Conservation (phyloP, 2,113 vertebrate species). For the Anoplopoma fimbria region DNA sequence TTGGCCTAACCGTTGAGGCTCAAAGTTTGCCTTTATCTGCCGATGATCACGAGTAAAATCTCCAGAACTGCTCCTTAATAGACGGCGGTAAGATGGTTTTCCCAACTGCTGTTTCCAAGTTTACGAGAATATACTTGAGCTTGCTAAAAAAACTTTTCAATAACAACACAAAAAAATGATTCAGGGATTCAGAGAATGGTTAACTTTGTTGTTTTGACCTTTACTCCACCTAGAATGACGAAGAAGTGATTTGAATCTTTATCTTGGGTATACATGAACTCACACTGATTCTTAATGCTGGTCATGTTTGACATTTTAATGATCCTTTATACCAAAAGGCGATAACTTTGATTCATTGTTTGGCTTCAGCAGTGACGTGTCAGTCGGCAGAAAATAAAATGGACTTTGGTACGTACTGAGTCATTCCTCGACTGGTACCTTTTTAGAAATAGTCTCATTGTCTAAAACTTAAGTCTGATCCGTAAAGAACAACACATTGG, state of each 20-base stretch:
- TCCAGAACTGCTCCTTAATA: background rate
- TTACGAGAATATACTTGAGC: background rate
- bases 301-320: constrained; percentile 1
- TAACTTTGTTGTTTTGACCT: constrained; percentile 5
- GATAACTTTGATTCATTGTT: constrained; percentile 19
- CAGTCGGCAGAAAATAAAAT: background rate
- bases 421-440: background rate
- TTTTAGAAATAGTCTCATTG: background rate
- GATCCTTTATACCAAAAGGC: background rate
- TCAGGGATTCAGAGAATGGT: background rate
- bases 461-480: background rate
- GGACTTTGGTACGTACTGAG: constrained; percentile 12
- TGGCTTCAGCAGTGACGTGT: background rate
- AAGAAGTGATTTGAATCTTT: constrained; percentile 6
- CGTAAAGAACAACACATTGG: background rate
- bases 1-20: background rate
- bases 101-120: background rate
- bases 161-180: background rate
- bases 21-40: background rate
- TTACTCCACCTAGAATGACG: background rate
- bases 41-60: background rate
- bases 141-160: background rate
- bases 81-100: background rate
- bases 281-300: background rate
- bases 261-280: background rate